Evolutionary conservation across 2,888 invertebrate genomes (phyloP).

Genomic region (Patella pellucida): DNA sequence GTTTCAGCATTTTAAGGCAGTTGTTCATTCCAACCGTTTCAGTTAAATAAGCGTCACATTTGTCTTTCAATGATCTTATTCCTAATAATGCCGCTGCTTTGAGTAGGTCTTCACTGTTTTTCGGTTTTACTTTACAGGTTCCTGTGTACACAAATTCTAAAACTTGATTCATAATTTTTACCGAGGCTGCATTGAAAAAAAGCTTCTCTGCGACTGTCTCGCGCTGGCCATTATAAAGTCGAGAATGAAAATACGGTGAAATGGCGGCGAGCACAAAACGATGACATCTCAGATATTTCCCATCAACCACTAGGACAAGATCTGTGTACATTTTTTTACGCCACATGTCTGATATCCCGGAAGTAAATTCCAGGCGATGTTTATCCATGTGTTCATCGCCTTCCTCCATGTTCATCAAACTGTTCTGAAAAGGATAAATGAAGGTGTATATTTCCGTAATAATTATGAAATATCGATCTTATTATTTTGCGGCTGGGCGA

Average conservation of each 20-base stretch:
- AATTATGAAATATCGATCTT: too few relatives aligned
- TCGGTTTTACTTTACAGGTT: background rate
- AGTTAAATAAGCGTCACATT: background rate
- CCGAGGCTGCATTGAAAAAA: constrained; percentile 18
- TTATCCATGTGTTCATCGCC: constrained; percentile 18
- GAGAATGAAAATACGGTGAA: constrained; percentile 31
- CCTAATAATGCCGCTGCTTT: background rate
- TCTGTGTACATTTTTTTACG: constrained; percentile 32
- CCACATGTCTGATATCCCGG: constrained; percentile 29
- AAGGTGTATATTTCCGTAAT: too few relatives aligned
- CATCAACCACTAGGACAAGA: constrained; percentile 31
- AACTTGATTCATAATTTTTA: background rate
- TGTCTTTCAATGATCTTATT: background rate
- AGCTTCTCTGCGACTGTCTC: constrained; percentile 29
- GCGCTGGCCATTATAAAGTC: constrained; percentile 31
- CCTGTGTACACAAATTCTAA: constrained; percentile 3
- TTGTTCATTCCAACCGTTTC: constrained; percentile 2
- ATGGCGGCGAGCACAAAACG: constrained; percentile 31
- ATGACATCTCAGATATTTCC: constrained; percentile 29
- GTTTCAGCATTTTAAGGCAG: background rate
- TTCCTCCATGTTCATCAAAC: background rate
- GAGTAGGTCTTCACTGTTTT: background rate
- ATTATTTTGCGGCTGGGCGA: too few relatives aligned
- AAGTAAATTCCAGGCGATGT: constrained; percentile 29
- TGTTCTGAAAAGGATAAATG: too few relatives aligned